A percentile compares a stretch with the other conserved stretches of the same genome.
These are phyloP conservation scores for Sitobion miscanthi DNA, from an alignment of 1,140 invertebrate genomes.

Conservation along the genomic window DNA sequence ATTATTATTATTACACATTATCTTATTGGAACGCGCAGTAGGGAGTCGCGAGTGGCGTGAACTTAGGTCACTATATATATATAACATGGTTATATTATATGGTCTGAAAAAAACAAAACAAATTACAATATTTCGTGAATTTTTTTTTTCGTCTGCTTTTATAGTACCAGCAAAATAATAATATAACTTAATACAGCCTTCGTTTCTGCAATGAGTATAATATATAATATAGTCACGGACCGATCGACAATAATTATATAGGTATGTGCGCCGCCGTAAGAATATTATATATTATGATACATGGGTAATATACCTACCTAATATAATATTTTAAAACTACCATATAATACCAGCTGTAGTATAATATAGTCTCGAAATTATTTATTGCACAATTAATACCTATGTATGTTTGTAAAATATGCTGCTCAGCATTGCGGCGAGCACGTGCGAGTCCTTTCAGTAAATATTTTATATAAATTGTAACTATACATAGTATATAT, in stretches of 20 bases:
- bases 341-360: too few species aligned
- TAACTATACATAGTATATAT: too few species aligned
- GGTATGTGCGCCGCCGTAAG: too few species aligned
- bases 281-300: too few species aligned
- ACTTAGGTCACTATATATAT: background rate
- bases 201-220: background rate
- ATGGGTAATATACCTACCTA: background rate
- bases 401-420: too few species aligned
- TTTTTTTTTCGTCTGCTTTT: constrained; percentile 3
- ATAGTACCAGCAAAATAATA: background rate
- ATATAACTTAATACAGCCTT: background rate
- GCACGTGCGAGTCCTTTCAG: too few species aligned
- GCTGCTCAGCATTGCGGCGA: too few species aligned
- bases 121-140: background rate
- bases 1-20: background rate
- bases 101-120: constrained; percentile 1
- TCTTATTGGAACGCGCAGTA: background rate
- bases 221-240: background rate
- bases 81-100: background rate
- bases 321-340: background rate
- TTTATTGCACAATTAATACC: too few species aligned
- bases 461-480: too few species aligned
- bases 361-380: too few species aligned
- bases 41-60: background rate
- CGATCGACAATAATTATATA: background rate